These are phyloP conservation scores for Tetranychus urticae DNA, from an alignment of 1,140 invertebrate genomes.

Conservation along the genomic window DNA sequence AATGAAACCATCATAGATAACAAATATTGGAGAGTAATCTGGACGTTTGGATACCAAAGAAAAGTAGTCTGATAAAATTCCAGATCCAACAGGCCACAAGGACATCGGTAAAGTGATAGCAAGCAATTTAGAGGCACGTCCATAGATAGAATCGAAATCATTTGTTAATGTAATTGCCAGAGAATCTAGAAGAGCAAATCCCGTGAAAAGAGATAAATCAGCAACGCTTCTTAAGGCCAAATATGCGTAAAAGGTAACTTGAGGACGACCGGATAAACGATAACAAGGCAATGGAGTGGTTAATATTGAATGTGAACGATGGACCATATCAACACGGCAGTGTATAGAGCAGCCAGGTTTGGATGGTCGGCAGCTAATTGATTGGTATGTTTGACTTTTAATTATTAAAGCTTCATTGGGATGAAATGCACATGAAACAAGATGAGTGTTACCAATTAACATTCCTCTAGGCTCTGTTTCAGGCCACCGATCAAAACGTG, in stretches of 20 bases:
- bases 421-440: slow-evolving; percentile 9
- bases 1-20: slow-evolving; percentile 12
- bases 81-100: slow-evolving; percentile 11
- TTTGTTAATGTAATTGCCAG: slow-evolving; percentile 10
- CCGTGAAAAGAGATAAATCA: slow-evolving; percentile 12
- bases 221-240: slow-evolving; percentile 9
- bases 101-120: slow-evolving; percentile 4
- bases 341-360: slow-evolving; percentile 10
- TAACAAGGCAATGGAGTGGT: slow-evolving; percentile 10
- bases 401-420: slow-evolving; percentile 10
- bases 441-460: not conserved
- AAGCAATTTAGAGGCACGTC: slow-evolving; percentile 1
- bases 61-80: slow-evolving; percentile 12
- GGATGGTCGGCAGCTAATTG: slow-evolving; percentile 12
- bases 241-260: slow-evolving; percentile 12
- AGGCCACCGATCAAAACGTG: slow-evolving; percentile 11
- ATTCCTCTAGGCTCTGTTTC: slow-evolving; percentile 2
- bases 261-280: slow-evolving; percentile 10
- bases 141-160: slow-evolving; percentile 14
- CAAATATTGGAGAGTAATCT: slow-evolving; percentile 12
- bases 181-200: slow-evolving; percentile 11
- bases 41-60: not conserved
- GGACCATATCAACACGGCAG: slow-evolving; percentile 8
- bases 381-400: slow-evolving; percentile 8
- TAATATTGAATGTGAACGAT: not conserved